These are phyloP conservation scores for Drosophila sucinea DNA, from an alignment of 1,140 invertebrate species.

Conservation along the genomic window DNA sequence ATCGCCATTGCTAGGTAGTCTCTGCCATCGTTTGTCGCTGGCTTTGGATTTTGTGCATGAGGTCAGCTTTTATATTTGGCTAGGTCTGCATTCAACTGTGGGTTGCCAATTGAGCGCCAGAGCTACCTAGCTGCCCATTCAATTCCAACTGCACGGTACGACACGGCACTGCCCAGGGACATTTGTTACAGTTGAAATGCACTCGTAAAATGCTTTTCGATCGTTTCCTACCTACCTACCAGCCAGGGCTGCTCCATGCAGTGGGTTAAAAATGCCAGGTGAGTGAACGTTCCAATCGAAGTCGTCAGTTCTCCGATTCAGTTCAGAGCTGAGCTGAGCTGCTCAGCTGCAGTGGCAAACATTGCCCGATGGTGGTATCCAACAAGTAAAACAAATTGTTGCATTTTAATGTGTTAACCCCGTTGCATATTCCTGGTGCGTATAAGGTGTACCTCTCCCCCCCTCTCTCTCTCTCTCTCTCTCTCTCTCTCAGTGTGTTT, in stretches of 20 bases:
- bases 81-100: constrained; percentile 15
- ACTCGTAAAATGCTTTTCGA: constrained; percentile 77
- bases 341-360: not conserved
- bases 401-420: constrained; percentile 71
- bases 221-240: constrained; percentile 16
- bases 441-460: constrained; percentile 21
- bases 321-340: not conserved
- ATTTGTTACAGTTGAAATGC: constrained; percentile 81
- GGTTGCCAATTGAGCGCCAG: constrained; percentile 19
- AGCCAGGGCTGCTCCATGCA: constrained; percentile 25
- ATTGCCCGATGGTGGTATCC: constrained; percentile 26
- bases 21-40: constrained; percentile 57
- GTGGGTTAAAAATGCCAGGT: constrained; percentile 38
- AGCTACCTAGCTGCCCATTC: constrained; percentile 17
- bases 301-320: not conserved
- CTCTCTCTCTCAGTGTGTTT: not conserved
- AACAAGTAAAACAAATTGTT: constrained; percentile 81
- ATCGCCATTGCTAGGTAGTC: constrained; percentile 17
- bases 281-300: constrained; percentile 24
- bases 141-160: constrained; percentile 24
- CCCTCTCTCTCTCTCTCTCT: not conserved
- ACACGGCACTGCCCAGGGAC: constrained; percentile 59
- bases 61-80: constrained; percentile 71
- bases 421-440: constrained; percentile 48
- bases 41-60: constrained; percentile 67